Percentiles rank a stretch among this genome's conserved stretches.
These are phyloP conservation scores for Tryphoninae sp. DNA, from an alignment of 2,888 invertebrate species.

Conservation along the genomic window DNA sequence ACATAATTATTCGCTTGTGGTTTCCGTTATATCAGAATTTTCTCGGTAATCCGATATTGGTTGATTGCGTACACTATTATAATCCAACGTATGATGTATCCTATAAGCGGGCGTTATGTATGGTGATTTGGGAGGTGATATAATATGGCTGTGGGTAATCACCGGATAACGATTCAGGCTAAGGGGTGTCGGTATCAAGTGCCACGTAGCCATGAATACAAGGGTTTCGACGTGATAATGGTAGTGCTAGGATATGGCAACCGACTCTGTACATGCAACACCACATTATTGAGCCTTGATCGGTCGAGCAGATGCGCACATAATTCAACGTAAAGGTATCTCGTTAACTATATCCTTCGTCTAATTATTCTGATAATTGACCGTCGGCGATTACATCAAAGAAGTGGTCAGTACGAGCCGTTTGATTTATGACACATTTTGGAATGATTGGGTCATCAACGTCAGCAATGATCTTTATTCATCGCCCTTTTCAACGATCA, in stretches of 20 bases:
- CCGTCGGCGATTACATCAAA: constrained; percentile 41
- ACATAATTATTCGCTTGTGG: background rate
- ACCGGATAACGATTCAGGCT: constrained; percentile 60
- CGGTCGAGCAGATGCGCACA: constrained; percentile 26
- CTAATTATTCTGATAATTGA: constrained; percentile 57
- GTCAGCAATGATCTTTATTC: background rate
- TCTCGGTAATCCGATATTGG: constrained; percentile 54
- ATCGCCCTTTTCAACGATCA: background rate
- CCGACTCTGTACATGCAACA: background rate
- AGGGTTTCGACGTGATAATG: constrained; percentile 14
- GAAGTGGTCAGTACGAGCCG: constrained; percentile 12
- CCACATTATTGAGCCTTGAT: constrained; percentile 28
- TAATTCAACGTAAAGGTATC: constrained; percentile 42
- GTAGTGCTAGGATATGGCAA: background rate
- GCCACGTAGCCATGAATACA: constrained; percentile 23
- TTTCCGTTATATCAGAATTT: constrained; percentile 42
- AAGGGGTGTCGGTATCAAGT: constrained; percentile 58
- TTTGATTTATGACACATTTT: constrained; percentile 17
- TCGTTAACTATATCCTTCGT: constrained; percentile 52
- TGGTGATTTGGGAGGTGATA: constrained; percentile 57
- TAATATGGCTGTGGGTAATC: constrained; percentile 58
- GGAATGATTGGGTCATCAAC: background rate
- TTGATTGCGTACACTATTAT: constrained; percentile 31
- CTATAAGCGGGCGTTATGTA: constrained; percentile 35
- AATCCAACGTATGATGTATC: constrained; percentile 32